Base-by-base conservation (phyloP, 2,113 vertebrate genomes). In the Gymnocephalus cernua region DNA sequence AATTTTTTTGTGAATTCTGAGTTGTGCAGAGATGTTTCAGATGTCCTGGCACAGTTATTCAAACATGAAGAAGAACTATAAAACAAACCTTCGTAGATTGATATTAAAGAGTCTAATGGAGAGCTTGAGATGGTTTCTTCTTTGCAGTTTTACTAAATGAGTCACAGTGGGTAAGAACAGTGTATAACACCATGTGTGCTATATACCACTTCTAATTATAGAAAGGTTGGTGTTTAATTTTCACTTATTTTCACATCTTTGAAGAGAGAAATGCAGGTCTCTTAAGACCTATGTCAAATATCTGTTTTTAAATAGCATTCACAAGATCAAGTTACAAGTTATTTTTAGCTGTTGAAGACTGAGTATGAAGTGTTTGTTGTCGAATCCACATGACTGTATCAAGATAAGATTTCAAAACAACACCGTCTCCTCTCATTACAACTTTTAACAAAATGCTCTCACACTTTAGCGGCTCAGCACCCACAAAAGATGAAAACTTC, bases 141-240 rank as follows among this genome's bases (percentile, higher is more conserved):
- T 66, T 65, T 45, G 58, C 27, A 74, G 23, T 50, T 73, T 6
- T 47, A 50, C 25, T 66, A 7, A 72, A 62, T 48, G 18, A 73
- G 18, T 68, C 29, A 79, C 35, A 59, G 23, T 64, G 44, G 23
- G 56, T 68, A 76, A 61, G 9, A 82, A 29, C 21, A 64, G 73
- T 74, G 2, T 3, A 54, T 35, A 50, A 27, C 67, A 51, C 0
- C 7, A 8, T 38, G 16, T 23, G 2, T 0, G 35, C 7, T 38
- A 56, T 64, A 29, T 48, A 76, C 79, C 53, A 70, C 53, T 25
- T 82, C 68, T 71, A 83, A 80, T 83, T 57, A 74, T 71, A 68
- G 76, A 57, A 64, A 67, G 5, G 18, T 25, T 74, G 51, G 70
- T 73, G 77, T 78, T 83, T 83, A 56, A 85, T 87, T 87, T 70